Evolutionary conservation across 2,888 invertebrate genomes (phyloP).

Genomic region (Dicyrtoma fusca): DNA sequence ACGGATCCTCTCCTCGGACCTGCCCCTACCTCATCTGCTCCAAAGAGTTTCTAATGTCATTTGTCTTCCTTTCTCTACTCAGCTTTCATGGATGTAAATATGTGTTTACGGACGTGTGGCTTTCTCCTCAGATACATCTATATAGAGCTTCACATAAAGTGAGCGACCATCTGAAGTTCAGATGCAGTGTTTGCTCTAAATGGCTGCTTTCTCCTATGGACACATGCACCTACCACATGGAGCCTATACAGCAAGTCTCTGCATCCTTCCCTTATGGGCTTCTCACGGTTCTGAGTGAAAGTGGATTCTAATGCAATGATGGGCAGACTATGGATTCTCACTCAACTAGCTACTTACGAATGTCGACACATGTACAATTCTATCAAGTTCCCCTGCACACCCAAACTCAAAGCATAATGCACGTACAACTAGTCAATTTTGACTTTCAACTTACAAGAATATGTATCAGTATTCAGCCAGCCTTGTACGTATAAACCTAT

Average conservation of each 20-base stretch:
- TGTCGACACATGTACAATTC: constrained; percentile 4
- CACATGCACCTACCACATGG: too few species aligned
- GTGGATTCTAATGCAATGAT: constrained; percentile 3
- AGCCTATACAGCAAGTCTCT: too few species aligned
- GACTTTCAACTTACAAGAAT: too few species aligned
- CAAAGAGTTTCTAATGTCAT: constrained; percentile 21
- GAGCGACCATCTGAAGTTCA: not conserved
- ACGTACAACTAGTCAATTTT: too few species aligned
- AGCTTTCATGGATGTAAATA: not conserved
- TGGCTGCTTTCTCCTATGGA: too few species aligned
- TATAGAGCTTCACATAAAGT: not conserved
- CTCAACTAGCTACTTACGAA: constrained; percentile 5
- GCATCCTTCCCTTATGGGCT: too few species aligned
- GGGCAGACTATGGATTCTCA: constrained; percentile 14
- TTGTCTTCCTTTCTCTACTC: constrained; percentile 14
- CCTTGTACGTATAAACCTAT: too few species aligned
- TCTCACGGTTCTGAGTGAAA: not conserved
- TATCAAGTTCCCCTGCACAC: not conserved
- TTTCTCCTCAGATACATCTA: not conserved
- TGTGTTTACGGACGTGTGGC: not conserved
- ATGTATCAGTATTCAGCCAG: too few species aligned
- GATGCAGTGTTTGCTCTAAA: too few species aligned
- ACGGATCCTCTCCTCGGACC: not conserved
- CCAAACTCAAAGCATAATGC: too few species aligned
- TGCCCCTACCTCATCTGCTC: constrained; percentile 20